A percentile compares a stretch with the other conserved stretches of the same genome.
Conservation (phyloP, 2,113 vertebrate species). For the Okapia johnstoni region DNA sequence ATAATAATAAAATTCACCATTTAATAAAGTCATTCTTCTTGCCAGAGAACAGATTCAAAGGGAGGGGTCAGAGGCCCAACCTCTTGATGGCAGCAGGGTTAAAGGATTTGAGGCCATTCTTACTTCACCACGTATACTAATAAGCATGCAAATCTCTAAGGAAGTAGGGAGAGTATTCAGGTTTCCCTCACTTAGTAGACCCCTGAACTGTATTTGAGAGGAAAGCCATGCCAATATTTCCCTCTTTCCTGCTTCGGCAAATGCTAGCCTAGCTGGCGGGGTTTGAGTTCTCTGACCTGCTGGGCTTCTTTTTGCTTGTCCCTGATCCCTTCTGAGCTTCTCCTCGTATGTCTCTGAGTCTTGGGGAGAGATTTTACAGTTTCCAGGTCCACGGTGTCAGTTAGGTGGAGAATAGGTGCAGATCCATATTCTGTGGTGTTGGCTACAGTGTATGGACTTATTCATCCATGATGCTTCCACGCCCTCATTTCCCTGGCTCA, state of each 20-base stretch:
- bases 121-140: not conserved
- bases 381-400: not conserved
- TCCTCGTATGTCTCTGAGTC: not conserved
- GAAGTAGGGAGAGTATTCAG: not conserved
- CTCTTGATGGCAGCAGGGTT: not conserved
- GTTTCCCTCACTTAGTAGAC: not conserved
- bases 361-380: not conserved
- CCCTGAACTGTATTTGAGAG: not conserved
- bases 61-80: not conserved
- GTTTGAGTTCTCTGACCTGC: not conserved
- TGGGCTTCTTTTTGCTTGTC: not conserved
- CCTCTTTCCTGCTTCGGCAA: not conserved
- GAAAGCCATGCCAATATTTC: not conserved
- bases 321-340: not conserved
- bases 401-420: not conserved
- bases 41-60: not conserved
- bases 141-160: not conserved
- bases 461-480: not conserved
- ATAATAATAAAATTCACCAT: not conserved
- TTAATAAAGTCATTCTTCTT: not conserved
- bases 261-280: not conserved
- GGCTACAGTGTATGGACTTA: not conserved
- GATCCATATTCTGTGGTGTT: not conserved
- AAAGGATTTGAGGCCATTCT: not conserved
- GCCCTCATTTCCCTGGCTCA: not conserved